Evolutionary conservation across 2,797 vertebrate species (phyloP), one percentile per base, ranked within the genome.

Genomic region (Fundulus diaphanus): DNA sequence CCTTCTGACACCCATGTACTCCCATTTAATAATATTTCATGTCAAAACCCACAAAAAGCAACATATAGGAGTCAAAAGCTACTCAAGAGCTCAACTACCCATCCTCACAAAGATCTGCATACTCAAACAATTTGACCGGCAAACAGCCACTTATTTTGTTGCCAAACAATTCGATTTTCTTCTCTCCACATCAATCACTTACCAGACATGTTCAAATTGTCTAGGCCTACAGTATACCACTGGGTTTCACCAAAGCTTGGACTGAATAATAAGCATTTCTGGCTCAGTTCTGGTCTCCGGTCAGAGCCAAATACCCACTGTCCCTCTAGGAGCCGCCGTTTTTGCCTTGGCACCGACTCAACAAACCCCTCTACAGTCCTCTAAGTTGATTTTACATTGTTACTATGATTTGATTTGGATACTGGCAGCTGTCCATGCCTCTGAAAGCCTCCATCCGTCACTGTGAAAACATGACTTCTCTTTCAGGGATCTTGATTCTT

Each of bases 371-470:
- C 46, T 70, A n/a, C 68, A 6, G 54, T 72, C 71, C n/a, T 67
- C 37, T 49, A 57, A 73, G 67, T 77, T 70, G 74, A 78, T 85
- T 85, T 83, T 68, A 70, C 27, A 70, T 78, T 71, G 35, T 73
- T 65, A 61, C 76, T 37, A 31, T 85, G 48, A 76, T 82, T 83
- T 15, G 7, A 59, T 76, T 69, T 77, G 79, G 79, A 75, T 31
- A 44, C 82, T 80, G 85, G 85, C 82, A 77, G 85, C 74, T 49
- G 78, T 37, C 51, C 44, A 52, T 7, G 37, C 29, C 49, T 54
- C 61, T n/a, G 56, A 81, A 80, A 69, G 67, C 29, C 57, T 82
- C 79, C 73, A 88, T 83, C 78, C 74, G 49, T 89, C 89, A 80
- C 44, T 71, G 67, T 69, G 68, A 83, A 79, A 79, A 51, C 37